Percentiles rank a stretch among this genome's conserved stretches.
Evolutionary conservation across 2,113 vertebrate species (phyloP).

Genomic region (Zosterops borbonicus): DNA sequence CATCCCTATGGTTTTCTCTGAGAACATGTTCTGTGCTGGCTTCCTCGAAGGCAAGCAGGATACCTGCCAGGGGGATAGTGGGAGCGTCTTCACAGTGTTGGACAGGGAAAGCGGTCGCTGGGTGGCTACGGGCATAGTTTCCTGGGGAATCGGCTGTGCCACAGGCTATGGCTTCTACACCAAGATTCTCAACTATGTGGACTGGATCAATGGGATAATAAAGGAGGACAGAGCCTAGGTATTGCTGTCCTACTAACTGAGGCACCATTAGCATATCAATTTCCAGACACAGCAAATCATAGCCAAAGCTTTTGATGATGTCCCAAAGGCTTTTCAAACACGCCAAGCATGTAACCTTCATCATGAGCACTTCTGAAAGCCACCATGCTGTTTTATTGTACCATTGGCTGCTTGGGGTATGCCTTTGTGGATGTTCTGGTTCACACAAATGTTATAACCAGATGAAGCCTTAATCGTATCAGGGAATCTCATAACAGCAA

Average conservation of each 20-base stretch:
- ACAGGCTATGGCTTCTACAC: constrained; percentile 80
- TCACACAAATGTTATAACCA: not conserved
- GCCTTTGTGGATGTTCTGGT: not conserved
- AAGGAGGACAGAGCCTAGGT: constrained; percentile 10
- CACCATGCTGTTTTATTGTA: not conserved
- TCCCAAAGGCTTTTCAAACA: not conserved
- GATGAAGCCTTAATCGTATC: not conserved
- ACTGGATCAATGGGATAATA: constrained; percentile 76
- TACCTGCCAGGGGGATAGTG: constrained; percentile 80
- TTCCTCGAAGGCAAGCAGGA: constrained; percentile 32
- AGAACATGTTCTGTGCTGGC: constrained; percentile 83
- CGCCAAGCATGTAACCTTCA: not conserved
- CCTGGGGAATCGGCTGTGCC: constrained; percentile 78
- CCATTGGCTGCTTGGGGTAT: not conserved
- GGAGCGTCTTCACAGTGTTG: constrained; percentile 58
- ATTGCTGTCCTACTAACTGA: not conserved
- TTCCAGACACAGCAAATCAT: not conserved
- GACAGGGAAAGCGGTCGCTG: constrained; percentile 41
- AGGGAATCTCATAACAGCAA: not conserved
- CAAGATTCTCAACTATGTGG: constrained; percentile 74
- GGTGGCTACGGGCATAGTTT: constrained; percentile 78
- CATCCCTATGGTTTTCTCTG: constrained; percentile 55
- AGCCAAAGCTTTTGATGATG: not conserved
- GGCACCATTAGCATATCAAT: not conserved
- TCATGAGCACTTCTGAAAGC: not conserved